phyloP scores from a whole-genome alignment of 2,797 vertebrate genomes.

The Phyllotis vaccarum region DNA sequence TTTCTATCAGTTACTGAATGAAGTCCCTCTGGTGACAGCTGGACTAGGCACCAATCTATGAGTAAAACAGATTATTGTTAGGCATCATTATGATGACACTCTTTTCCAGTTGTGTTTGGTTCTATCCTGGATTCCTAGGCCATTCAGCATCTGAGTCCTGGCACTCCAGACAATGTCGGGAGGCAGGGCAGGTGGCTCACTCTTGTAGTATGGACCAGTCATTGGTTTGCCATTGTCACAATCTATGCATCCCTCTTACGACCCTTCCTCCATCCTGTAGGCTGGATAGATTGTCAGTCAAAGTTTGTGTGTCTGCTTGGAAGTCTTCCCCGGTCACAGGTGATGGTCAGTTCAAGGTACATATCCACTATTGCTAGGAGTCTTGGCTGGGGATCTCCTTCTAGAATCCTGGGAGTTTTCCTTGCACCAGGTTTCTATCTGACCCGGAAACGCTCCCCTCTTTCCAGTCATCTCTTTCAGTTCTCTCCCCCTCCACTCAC shows the following conservation, averaged over 20 bases:
- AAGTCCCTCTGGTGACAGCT: neutral
- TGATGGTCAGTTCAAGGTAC: neutral
- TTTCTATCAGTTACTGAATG: neutral
- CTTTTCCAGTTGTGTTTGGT: neutral
- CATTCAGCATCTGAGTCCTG: neutral
- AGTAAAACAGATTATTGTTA: neutral
- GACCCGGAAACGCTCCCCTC: rapidly evolving
- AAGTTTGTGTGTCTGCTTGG: neutral
- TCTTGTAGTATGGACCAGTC: neutral
- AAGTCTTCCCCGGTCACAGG: neutral
- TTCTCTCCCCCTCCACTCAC: neutral
- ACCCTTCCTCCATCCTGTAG: neutral
- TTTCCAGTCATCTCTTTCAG: neutral
- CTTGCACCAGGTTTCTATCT: neutral
- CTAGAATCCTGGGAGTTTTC: neutral
- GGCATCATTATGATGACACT: neutral
- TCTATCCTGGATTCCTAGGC: neutral
- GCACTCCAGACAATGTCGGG: neutral
- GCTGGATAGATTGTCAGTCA: neutral
- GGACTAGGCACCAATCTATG: neutral
- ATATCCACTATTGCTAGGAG: neutral
- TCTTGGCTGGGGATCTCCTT: neutral
- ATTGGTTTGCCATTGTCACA: neutral
- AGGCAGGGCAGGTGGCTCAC: too few species aligned
- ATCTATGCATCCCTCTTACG: neutral